Percentiles rank a stretch among this genome's conserved stretches.
Conservation (phyloP, 30 jellyfish, hydroid and myxozoan genomes). For the Cassiopea xamachana region DNA sequence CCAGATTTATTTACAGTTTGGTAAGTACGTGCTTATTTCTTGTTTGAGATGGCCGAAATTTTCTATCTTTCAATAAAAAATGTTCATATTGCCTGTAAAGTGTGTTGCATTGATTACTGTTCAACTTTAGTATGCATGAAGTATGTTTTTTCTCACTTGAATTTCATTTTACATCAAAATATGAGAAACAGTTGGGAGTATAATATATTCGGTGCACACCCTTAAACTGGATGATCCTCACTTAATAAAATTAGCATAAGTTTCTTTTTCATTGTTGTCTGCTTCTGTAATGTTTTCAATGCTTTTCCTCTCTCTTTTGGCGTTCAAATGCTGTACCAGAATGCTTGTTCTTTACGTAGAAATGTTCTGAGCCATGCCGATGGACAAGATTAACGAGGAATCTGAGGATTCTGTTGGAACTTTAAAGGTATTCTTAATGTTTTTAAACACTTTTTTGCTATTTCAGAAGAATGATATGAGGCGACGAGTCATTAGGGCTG, state of each 20-base stretch:
- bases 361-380: conserved; percentile 44
- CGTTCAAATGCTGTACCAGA: background rate
- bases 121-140: background rate
- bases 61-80: background rate
- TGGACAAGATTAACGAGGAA: conserved; percentile 68
- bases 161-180: background rate
- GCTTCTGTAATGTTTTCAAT: background rate
- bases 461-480: too few species aligned
- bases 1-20: background rate
- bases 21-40: background rate
- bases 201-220: conserved; percentile 15
- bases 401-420: conserved; percentile 46
- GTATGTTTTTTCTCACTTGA: background rate
- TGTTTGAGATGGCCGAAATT: background rate
- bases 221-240: conserved; percentile 27
- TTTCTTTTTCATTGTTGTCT: conserved; percentile 51
- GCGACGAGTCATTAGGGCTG: too few species aligned
- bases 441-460: background rate
- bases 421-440: conserved; percentile 3
- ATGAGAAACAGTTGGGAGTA: conserved; percentile 24
- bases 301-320: background rate
- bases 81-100: background rate
- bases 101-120: background rate
- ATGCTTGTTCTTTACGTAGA: background rate
- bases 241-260: conserved; percentile 51